Evolutionary conservation across 2,113 vertebrate genomes (phyloP).

Genomic region (Xyrauchen texanus): DNA sequence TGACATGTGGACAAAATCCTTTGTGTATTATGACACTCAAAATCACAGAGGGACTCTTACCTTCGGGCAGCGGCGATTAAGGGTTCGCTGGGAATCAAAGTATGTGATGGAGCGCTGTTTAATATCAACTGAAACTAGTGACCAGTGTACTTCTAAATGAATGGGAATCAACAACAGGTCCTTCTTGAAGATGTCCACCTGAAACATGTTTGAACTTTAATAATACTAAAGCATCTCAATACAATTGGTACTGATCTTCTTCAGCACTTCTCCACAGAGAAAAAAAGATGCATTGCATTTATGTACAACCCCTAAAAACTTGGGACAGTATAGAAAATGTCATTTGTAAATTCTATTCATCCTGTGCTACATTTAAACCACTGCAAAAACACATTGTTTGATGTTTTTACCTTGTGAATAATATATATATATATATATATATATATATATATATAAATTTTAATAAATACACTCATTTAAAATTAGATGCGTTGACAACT

Average conservation of each 20-base stretch:
- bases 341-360: too few relatives aligned
- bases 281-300: too few relatives aligned
- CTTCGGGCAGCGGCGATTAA: slow-evolving; percentile 91
- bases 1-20: background rate
- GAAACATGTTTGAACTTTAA: slow-evolving; percentile 1
- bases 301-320: too few relatives aligned
- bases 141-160: slow-evolving; percentile 93
- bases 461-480: too few relatives aligned
- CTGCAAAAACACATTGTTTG: too few relatives aligned
- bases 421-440: too few relatives aligned
- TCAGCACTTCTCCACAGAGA: background rate
- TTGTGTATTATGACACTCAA: background rate
- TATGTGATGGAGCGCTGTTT: slow-evolving; percentile 83
- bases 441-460: too few relatives aligned
- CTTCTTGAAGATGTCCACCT: slow-evolving; percentile 94
- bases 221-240: background rate
- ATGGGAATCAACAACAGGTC: slow-evolving; percentile 89
- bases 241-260: background rate
- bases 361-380: too few relatives aligned
- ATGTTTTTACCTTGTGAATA: too few relatives aligned
- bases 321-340: too few relatives aligned
- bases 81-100: slow-evolving; percentile 90
- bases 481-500: too few relatives aligned
- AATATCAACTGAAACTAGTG: slow-evolving; percentile 88
- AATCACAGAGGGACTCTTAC: slow-evolving; percentile 58